Evolutionary conservation across 2,113 vertebrate genomes (phyloP).

Genomic region (Tympanuchus pallidicinctus): DNA sequence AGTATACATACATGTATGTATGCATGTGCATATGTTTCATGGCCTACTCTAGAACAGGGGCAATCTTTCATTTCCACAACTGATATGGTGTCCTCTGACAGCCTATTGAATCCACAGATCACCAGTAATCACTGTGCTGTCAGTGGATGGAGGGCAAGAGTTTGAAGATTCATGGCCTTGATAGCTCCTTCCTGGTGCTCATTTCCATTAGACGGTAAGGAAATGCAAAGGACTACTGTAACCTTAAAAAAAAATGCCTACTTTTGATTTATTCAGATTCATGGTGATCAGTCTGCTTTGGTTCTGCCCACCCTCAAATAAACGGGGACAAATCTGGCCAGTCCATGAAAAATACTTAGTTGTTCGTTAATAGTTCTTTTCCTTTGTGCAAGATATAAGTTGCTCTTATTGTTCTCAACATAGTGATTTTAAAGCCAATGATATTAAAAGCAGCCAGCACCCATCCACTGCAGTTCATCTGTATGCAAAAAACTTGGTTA

Average conservation of each 20-base stretch:
- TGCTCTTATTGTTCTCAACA: background rate
- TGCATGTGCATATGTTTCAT: background rate
- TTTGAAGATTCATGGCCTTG: background rate
- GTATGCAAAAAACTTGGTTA: background rate
- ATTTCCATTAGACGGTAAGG: background rate
- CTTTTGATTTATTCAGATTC: background rate
- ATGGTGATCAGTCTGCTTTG: background rate
- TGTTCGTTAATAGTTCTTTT: background rate
- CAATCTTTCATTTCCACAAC: background rate
- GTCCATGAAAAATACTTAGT: background rate
- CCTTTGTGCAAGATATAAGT: background rate
- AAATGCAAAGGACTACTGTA: background rate
- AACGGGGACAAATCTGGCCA: background rate
- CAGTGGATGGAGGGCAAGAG: fast-evolving
- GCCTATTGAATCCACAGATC: background rate
- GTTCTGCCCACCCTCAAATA: background rate
- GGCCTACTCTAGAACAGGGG: background rate
- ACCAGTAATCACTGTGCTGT: background rate
- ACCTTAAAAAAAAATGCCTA: background rate
- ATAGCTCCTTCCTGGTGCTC: background rate
- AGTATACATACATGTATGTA: background rate
- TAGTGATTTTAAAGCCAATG: background rate
- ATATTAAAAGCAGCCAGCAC: background rate
- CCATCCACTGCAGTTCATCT: background rate
- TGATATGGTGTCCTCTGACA: background rate